A percentile compares a stretch with the other conserved stretches of the same genome.
Evolutionary conservation across 2,113 vertebrate genomes (phyloP).

Genomic region (Podilymbus podiceps): DNA sequence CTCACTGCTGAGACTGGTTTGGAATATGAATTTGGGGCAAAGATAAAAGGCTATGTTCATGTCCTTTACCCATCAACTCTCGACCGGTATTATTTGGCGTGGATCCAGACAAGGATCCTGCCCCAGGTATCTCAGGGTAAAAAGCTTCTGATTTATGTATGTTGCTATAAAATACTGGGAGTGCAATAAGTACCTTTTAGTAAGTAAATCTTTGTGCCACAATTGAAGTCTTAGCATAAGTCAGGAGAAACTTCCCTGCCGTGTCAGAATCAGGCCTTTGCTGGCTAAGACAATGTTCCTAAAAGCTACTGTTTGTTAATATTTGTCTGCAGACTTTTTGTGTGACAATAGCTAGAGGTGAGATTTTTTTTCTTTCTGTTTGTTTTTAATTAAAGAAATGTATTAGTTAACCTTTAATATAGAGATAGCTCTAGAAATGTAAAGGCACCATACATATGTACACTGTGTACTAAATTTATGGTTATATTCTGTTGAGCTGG

Average conservation of each 20-base stretch:
- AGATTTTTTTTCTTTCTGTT: neutral
- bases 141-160: neutral
- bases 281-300: neutral
- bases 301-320: neutral
- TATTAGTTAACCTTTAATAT: neutral
- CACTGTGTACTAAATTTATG: neutral
- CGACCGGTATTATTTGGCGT: neutral
- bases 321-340: neutral
- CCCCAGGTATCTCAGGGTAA: neutral
- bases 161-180: neutral
- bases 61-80: neutral
- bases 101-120: neutral
- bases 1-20: slow-evolving; percentile 60
- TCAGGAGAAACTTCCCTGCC: neutral
- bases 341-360: neutral
- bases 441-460: neutral
- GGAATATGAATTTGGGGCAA: slow-evolving; percentile 71
- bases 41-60: neutral
- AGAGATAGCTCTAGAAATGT: neutral
- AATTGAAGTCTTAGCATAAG: neutral
- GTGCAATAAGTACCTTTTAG: neutral
- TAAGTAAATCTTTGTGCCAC: neutral
- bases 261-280: neutral
- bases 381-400: neutral
- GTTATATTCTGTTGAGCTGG: neutral